Base-by-base conservation (phyloP, 2,888 invertebrate genomes). In the Pheosia tremula region DNA sequence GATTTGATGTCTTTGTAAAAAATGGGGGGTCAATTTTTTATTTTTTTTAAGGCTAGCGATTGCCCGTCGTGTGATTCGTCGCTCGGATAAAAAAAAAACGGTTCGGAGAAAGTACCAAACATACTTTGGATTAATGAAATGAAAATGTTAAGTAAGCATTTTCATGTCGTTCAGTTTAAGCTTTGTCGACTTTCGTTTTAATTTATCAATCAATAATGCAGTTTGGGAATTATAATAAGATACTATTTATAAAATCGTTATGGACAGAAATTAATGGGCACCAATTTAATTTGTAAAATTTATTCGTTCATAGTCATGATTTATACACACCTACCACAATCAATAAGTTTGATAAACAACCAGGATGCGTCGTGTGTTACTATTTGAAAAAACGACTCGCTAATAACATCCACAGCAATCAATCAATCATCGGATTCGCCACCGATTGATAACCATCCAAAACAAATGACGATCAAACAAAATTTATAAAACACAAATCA, bases 401-500 rank as follows among this genome's bases (percentile, higher is more conserved):
- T 55, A 43, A 66, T 67, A 72, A 65, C 63, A 62, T 59, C 57
- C 65, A 72, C 64, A 36, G 54, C 61, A 69, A 74, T 66, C 69
- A 58, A 75, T 75, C 70, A 72, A 75, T 74, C 72, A 75, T 62
- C 61, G 49, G 63, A 67, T 71, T 68, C 64, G 68, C 64, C 62
- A 66, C 66, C 67, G 72, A 74, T 72, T 71, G 74, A 78, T 71
- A 56, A 56, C 59, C 77, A 75, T 74, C 67, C 77, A 82, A 83
- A 83, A 80, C 81, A 84, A 84, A 81, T 84, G 84, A 76, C 72
- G 73, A 80, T 83, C 85, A 87, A 90, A 90, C 84, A 86, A 89
- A 86, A 75, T 90, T 89, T 90, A 90, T 90, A 87, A 84, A 79
- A 83, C 83, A 76, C 81, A 82, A 86, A 86, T 90, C 88, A 85